These are phyloP conservation scores for Rhabdomys pumilio DNA, from an alignment of 2,797 vertebrate species.

Conservation along the genomic window DNA sequence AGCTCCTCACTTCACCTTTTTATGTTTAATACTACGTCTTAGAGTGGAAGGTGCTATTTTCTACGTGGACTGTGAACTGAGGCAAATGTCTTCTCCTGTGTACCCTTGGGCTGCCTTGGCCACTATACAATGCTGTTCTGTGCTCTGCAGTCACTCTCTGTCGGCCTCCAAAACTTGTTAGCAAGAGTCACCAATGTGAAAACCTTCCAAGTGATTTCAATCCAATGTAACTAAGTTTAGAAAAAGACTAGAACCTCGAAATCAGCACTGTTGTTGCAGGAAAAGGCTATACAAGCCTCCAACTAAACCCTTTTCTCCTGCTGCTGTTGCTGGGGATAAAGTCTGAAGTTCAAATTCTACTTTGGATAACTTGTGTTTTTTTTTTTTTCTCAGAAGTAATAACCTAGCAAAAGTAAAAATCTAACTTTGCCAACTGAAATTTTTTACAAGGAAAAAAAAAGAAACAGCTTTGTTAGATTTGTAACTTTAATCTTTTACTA, in stretches of 20 bases:
- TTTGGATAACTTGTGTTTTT: neutral
- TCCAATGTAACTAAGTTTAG: neutral
- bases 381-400: neutral
- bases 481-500: neutral
- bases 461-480: conserved; percentile 40
- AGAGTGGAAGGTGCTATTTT: neutral
- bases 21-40: neutral
- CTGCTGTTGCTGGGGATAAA: conserved; percentile 5
- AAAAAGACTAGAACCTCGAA: neutral
- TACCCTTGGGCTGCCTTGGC: neutral
- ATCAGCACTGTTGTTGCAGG: neutral
- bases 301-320: neutral
- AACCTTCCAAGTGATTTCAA: neutral
- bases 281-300: neutral
- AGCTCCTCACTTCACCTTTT: neutral
- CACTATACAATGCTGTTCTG: neutral
- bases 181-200: conserved; percentile 32
- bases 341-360: conserved; percentile 49
- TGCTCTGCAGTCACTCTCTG: neutral
- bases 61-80: neutral
- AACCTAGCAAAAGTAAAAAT: neutral
- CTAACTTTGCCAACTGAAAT: conserved; percentile 22
- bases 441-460: neutral
- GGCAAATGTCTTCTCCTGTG: neutral
- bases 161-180: neutral